Base-by-base conservation (phyloP, 1,140 invertebrate species). In the Drosophila virilis region DNA sequence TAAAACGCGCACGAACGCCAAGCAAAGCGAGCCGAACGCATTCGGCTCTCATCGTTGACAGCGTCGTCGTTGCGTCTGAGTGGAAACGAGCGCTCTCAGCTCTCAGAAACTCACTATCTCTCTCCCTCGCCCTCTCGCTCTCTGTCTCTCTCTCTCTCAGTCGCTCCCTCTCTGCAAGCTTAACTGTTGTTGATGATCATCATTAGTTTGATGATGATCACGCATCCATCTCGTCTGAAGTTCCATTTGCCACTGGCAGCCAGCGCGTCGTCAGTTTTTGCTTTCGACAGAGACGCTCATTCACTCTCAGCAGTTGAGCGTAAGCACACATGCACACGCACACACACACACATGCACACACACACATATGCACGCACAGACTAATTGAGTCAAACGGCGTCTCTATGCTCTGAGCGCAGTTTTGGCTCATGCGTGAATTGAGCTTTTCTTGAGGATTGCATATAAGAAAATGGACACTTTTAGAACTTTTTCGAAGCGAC, bases 1-100 rank as follows among this genome's bases (percentile, higher is more conserved):
- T 77, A 81, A 80, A 71, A 68, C 62, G 69, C 67, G 72, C 71
- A 69, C 84, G 72, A 75, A n/a, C 69, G 37, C 28, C 37, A 37
- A 74, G 42, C 57, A 74, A 35, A 37, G 9, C 33, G 33, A 22
- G n/a, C 32, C 57, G 48, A 77, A 22, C 38, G 70, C 57, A n/a
- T 42, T 50, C 68, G 52, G 59, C 60, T 64, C 38, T 69, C 52
- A 10, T 45, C 61, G 58, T 54, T 42, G 50, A 13, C 37, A 32
- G 10, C 37, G 22, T 54, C 17, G 43, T 12, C 15, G 46, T 43
- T 35, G 55, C 37, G 22, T 32, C 64, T 66, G 65, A 67, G 71
- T 68, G 48, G 40, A 72, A 68, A 51, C 50, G 32, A 59, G 13
- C 52, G 15, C 46, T n/a, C 35, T 37, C 10, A 38, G 22, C 32